Evolutionary conservation across 2,113 vertebrate species (phyloP).

Genomic region (Cyphomyrus plagiostoma): DNA sequence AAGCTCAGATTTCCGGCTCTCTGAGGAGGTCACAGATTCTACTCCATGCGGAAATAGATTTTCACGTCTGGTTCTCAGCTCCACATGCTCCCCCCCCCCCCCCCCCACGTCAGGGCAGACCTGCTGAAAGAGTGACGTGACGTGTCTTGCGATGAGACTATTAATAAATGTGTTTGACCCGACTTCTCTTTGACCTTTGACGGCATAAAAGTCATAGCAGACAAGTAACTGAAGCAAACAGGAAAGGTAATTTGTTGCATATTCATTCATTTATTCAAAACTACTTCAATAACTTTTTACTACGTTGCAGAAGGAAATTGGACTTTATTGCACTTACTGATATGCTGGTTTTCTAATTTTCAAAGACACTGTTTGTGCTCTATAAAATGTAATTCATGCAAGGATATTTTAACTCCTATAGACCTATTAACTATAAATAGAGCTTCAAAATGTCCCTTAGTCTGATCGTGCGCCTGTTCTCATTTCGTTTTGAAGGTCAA

Average conservation of each 20-base stretch:
- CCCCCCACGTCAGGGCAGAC: slow-evolving; percentile 28
- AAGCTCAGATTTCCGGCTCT: slow-evolving; percentile 36
- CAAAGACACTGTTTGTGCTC: slow-evolving; percentile 25
- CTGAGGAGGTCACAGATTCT: slow-evolving; percentile 27
- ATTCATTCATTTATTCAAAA: neutral
- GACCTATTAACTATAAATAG: slow-evolving; percentile 30
- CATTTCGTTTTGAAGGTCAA: slow-evolving; percentile 47
- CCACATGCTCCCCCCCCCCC: slow-evolving; percentile 30
- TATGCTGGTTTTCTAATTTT: slow-evolving; percentile 15
- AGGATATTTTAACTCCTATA: slow-evolving; percentile 38
- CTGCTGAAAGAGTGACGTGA: neutral
- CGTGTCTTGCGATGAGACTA: slow-evolving; percentile 7
- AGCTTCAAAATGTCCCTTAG: slow-evolving; percentile 35
- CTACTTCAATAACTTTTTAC: neutral
- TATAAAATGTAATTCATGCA: slow-evolving; percentile 28
- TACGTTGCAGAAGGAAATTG: neutral
- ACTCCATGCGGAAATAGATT: slow-evolving; percentile 47
- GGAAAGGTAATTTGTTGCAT: neutral
- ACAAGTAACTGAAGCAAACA: neutral
- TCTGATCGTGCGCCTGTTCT: slow-evolving; percentile 28
- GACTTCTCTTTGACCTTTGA: neutral
- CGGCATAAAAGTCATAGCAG: neutral
- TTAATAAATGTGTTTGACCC: neutral
- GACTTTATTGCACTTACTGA: neutral
- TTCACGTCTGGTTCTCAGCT: slow-evolving; percentile 42